Evolutionary conservation across 2,113 vertebrate species (phyloP).

Genomic region (Mormyrus lacerda): DNA sequence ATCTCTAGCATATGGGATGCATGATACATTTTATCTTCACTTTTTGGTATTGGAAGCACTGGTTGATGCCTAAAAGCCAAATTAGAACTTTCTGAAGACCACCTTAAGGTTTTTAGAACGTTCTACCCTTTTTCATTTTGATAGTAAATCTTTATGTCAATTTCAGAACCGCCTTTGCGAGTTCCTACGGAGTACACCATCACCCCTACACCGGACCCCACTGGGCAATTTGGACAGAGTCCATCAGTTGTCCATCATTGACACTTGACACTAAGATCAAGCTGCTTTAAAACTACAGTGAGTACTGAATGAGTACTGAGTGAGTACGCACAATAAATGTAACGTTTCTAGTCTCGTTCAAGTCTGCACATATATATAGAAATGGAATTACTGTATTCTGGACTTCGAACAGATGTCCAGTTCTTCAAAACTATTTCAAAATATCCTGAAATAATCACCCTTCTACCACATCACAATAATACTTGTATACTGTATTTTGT

Average conservation of each 20-base stretch:
- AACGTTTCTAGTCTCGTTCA: background rate
- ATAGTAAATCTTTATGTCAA: background rate
- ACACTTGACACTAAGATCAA: slow-evolving; percentile 48
- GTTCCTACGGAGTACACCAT: slow-evolving; percentile 24
- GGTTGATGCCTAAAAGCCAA: background rate
- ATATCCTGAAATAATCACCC: background rate
- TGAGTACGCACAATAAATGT: background rate
- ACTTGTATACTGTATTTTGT: background rate
- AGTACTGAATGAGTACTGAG: background rate
- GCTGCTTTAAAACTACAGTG: slow-evolving; percentile 44
- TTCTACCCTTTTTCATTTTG: background rate
- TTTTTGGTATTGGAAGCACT: background rate
- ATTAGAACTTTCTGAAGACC: background rate
- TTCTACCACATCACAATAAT: background rate
- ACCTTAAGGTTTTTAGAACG: background rate
- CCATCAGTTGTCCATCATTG: background rate
- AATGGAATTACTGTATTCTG: background rate
- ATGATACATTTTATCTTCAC: background rate
- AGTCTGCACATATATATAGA: background rate
- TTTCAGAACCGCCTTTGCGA: slow-evolving; percentile 43
- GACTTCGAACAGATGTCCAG: background rate
- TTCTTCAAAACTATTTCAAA: background rate
- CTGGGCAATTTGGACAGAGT: background rate
- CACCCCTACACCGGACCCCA: slow-evolving; percentile 37
- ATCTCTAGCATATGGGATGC: slow-evolving; percentile 38